Evolutionary conservation across 2,888 invertebrate species (phyloP).

Genomic region (Oxytorus armatus): DNA sequence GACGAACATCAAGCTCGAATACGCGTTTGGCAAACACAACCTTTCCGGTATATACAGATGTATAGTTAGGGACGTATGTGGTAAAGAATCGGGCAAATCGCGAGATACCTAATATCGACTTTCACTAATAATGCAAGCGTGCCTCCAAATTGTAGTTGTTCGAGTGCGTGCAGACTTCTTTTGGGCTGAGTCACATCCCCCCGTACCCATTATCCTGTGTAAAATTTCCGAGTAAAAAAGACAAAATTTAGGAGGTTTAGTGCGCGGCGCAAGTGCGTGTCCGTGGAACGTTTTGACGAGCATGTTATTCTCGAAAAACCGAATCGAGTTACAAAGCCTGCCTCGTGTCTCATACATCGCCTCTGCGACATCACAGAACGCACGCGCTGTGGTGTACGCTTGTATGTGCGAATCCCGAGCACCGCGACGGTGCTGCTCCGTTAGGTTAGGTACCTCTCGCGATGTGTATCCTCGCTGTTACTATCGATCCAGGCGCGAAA

Average conservation of each 20-base stretch:
- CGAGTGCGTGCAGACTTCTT: conserved; percentile 11
- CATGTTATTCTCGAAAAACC: conserved; percentile 35
- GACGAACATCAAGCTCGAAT: too few species aligned
- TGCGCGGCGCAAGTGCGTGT: conserved; percentile 38
- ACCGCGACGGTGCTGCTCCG: conserved; percentile 1
- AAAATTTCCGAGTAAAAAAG: conserved; percentile 1
- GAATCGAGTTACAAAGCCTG: conserved; percentile 26
- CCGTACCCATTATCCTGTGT: background rate
- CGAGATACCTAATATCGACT: conserved; percentile 6
- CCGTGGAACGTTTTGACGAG: conserved; percentile 37
- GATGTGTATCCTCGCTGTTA: conserved; percentile 33
- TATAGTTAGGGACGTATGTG: too few species aligned
- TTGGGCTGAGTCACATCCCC: conserved; percentile 38
- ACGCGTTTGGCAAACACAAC: too few species aligned
- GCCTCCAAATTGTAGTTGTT: conserved; percentile 19
- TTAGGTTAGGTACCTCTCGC: background rate
- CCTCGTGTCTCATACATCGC: background rate
- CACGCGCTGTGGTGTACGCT: background rate
- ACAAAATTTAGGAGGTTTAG: conserved; percentile 8
- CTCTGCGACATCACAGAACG: background rate
- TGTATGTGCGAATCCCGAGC: conserved; percentile 31
- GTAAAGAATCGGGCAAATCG: background rate
- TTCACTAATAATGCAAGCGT: background rate
- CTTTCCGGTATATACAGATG: too few species aligned
- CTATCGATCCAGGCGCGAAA: conserved; percentile 61